Evolutionary conservation across 2,888 invertebrate species (phyloP).

Genomic region (Polylopha cassiicola): DNA sequence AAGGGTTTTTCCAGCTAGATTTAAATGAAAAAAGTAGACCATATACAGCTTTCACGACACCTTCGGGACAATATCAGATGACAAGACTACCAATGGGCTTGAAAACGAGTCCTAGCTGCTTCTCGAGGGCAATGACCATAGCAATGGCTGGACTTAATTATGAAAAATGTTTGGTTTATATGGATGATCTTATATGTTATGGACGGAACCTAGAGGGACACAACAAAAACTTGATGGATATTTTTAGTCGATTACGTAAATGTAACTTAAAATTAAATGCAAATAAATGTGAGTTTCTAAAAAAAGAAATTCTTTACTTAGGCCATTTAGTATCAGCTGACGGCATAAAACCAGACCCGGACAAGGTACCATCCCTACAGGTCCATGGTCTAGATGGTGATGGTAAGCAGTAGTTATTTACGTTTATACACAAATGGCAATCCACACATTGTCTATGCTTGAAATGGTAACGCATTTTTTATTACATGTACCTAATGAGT

Average conservation of each 20-base stretch:
- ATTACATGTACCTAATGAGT: too few relatives aligned
- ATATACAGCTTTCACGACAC: slow-evolving; percentile 24
- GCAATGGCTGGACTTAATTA: slow-evolving; percentile 24
- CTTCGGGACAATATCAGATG: slow-evolving; percentile 24
- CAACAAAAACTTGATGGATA: slow-evolving; percentile 15
- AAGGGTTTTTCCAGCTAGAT: slow-evolving; percentile 21
- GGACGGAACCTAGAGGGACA: slow-evolving; percentile 10
- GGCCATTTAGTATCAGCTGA: slow-evolving; percentile 19
- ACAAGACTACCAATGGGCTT: slow-evolving; percentile 24
- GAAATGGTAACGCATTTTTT: too few relatives aligned
- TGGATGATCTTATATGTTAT: slow-evolving; percentile 17
- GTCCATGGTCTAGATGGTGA: too few relatives aligned
- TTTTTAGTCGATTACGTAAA: slow-evolving; percentile 7
- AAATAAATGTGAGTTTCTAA: slow-evolving; percentile 16
- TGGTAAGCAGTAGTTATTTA: too few relatives aligned
- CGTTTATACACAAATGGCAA: too few relatives aligned
- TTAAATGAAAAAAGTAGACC: slow-evolving; percentile 20
- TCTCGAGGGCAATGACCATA: slow-evolving; percentile 23
- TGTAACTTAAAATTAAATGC: slow-evolving; percentile 21
- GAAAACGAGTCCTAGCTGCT: slow-evolving; percentile 23
- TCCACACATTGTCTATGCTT: too few relatives aligned
- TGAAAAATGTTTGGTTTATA: slow-evolving; percentile 22
- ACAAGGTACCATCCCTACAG: slow-evolving; percentile 16
- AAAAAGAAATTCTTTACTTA: slow-evolving; percentile 17
- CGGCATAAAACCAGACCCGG: slow-evolving; percentile 18